Conservation (phyloP, 2,888 invertebrate species). For the Lasioglossum oenotherae region DNA sequence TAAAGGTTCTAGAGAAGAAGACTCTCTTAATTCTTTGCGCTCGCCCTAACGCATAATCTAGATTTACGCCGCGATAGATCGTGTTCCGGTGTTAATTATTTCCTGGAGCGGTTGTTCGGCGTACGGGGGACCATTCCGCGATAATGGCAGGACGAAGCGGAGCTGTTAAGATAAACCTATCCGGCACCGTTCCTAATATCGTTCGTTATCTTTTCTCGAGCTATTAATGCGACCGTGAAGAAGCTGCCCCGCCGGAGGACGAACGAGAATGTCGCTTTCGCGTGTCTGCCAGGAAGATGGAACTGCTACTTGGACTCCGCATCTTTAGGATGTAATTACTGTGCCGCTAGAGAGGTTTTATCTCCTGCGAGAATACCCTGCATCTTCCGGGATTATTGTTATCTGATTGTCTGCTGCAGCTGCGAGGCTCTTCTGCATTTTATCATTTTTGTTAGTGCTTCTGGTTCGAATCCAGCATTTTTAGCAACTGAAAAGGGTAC, state of each 20-base stretch:
- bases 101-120: constrained; percentile 41
- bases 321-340: constrained; percentile 1
- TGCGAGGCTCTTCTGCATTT: neutral
- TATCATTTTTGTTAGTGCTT: neutral
- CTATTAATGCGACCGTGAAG: constrained; percentile 59
- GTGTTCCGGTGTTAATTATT: constrained; percentile 56
- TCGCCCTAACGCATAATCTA: constrained; percentile 38
- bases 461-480: neutral
- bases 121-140: constrained; percentile 30
- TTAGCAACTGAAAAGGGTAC: neutral
- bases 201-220: constrained; percentile 33
- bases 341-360: neutral
- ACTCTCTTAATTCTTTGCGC: neutral
- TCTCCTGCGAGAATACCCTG: neutral
- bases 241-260: constrained; percentile 30
- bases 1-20: neutral
- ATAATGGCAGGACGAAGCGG: constrained; percentile 45
- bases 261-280: constrained; percentile 26
- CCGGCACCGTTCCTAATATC: constrained; percentile 21
- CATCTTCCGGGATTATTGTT: neutral
- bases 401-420: neutral
- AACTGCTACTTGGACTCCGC: constrained; percentile 4
- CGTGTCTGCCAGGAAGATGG: constrained; percentile 7
- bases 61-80: constrained; percentile 52
- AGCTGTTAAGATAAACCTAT: constrained; percentile 53